Evolutionary conservation across 2,888 invertebrate genomes (phyloP), one percentile per base, ranked within the genome.

Genomic region (Acleris laterana): DNA sequence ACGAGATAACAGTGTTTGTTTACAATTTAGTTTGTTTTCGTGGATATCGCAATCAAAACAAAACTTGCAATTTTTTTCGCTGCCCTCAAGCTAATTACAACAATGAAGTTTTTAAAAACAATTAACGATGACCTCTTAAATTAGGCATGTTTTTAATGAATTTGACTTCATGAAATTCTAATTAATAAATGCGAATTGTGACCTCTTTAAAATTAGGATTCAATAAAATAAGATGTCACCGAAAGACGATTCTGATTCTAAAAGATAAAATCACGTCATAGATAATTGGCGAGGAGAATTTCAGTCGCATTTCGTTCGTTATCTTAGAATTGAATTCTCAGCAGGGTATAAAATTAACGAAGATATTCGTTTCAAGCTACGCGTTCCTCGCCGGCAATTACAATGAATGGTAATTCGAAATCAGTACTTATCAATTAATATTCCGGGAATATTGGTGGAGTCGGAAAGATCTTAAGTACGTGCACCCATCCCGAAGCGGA

Each of bases 1-100:
- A 44, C 42, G 53, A 38, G 55, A 56, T 51, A 57, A 60, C 56
- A 44, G 63, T 67, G 56, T 53, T 62, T 62, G 58, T 62, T 62
- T 66, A 51, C 57, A 52, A 22, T 7, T 19, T 32, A 22, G n/a
- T 19, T 50, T 60, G 17, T 20, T 22, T 55, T 42, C 22, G 13
- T n/a, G 20, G 13, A n/a, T 11, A 19, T 32, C 13, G 19, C 38
- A 53, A 22, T 42, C 6, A 6, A 5, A 46, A 46, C n/a, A n/a
- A 13, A 3, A 44, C n/a, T 3, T 16, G 7, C 20, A 9, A 48
- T 16, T 16, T 57, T 28, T 50, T 58, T 51, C 28, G 38, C 38
- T 48, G 38, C 13, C 3, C 20, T 11, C 38, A 13, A 38, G 9
- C 5, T 38, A 38, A 38, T 13, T 4, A 38, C 11, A 13, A 38